phyloP scores from a whole-genome alignment of 2,797 vertebrate genomes.

The Enteromius argenteus region DNA sequence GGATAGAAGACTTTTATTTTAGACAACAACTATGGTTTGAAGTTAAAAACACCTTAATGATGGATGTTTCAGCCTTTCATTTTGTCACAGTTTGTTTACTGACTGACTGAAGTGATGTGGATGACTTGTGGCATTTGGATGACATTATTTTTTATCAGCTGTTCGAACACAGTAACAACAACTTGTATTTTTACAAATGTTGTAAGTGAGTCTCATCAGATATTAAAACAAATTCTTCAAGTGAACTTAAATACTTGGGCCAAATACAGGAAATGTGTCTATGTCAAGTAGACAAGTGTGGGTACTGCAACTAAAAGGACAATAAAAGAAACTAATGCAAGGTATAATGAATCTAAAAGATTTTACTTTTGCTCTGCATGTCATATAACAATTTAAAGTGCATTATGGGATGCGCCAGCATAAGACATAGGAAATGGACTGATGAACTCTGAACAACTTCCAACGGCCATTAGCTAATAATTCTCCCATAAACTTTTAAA shows the following conservation, averaged over 20 bases:
- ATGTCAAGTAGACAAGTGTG: neutral
- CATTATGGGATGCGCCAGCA: conserved; percentile 6
- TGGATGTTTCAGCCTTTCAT: neutral
- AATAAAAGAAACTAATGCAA: neutral
- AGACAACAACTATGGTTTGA: too few relatives aligned
- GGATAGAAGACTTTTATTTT: neutral
- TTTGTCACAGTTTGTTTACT: neutral
- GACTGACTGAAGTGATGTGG: neutral
- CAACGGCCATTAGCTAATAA: conserved; percentile 55
- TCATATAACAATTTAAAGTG: conserved; percentile 8
- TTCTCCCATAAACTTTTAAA: conserved; percentile 55
- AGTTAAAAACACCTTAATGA: neutral
- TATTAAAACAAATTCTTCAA: neutral
- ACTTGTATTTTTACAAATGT: neutral
- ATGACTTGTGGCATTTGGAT: too few relatives aligned
- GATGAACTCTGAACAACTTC: conserved; percentile 40
- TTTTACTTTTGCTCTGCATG: neutral
- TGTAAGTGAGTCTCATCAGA: neutral
- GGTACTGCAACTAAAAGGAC: neutral
- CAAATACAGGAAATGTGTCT: neutral
- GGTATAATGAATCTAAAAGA: neutral
- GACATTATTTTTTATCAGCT: neutral
- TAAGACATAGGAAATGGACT: conserved; percentile 26
- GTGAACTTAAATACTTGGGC: neutral
- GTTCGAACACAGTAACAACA: neutral